Percentiles rank a stretch among this genome's conserved stretches.
Evolutionary conservation across 2,888 invertebrate genomes (phyloP).

Genomic region (Exocentrus adspersus): DNA sequence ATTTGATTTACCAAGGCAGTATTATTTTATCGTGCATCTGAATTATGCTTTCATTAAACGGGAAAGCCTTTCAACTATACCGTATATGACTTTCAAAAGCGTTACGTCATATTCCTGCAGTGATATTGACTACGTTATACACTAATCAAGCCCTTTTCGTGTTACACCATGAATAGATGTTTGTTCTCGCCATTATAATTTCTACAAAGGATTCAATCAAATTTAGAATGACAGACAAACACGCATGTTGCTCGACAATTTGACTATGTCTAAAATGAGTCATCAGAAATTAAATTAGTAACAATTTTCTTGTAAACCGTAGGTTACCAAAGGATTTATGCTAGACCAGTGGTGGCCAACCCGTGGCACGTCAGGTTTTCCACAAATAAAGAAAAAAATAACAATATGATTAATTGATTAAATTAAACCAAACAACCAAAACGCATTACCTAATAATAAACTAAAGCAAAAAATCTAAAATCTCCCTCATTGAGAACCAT

Average conservation of each 20-base stretch:
- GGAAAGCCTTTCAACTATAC: conserved; percentile 12
- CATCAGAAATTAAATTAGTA: neutral
- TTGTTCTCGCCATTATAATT: neutral
- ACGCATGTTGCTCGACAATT: neutral
- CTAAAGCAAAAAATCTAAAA: too few relatives aligned
- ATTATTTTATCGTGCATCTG: conserved; percentile 15
- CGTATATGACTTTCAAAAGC: conserved; percentile 19
- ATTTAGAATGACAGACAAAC: neutral
- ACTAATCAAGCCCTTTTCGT: conserved; percentile 15
- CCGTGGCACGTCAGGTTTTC: too few relatives aligned
- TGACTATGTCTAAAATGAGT: neutral
- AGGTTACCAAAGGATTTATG: too few relatives aligned
- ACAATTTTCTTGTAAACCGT: neutral
- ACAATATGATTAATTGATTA: too few relatives aligned
- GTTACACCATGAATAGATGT: neutral
- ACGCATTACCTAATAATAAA: too few relatives aligned
- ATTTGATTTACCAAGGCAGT: conserved; percentile 16
- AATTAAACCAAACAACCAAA: too few relatives aligned
- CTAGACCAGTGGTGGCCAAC: too few relatives aligned
- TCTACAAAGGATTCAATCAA: neutral
- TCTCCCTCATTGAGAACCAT: too few relatives aligned
- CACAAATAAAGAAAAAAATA: too few relatives aligned
- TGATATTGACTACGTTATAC: conserved; percentile 2
- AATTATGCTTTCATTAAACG: conserved; percentile 15
- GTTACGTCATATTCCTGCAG: conserved; percentile 17